A percentile compares a stretch with the other conserved stretches of the same genome.
phyloP scores from a whole-genome alignment of 2,888 invertebrate genomes.

The Acanthosepion lycidas region DNA sequence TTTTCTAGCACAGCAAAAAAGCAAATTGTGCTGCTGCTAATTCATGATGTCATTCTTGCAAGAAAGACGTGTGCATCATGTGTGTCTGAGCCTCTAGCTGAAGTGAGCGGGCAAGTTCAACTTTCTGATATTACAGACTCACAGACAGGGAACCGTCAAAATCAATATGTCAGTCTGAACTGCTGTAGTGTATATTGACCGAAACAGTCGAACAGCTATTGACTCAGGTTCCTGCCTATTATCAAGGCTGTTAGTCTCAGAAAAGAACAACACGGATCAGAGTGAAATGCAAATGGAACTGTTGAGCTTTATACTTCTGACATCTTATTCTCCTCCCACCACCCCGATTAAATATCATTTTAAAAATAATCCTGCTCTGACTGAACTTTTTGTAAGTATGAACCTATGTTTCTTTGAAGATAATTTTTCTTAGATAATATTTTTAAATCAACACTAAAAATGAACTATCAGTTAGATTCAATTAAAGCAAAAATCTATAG shows the following conservation, averaged over 20 bases:
- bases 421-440: too few relatives aligned
- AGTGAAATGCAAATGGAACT: background rate
- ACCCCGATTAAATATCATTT: too few relatives aligned
- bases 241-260: background rate
- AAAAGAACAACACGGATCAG: background rate
- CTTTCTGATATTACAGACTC: background rate
- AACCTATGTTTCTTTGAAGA: too few relatives aligned
- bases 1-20: background rate
- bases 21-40: background rate
- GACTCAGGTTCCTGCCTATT: background rate
- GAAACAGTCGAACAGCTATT: background rate
- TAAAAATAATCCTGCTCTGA: background rate
- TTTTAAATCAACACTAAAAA: too few relatives aligned
- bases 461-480: too few relatives aligned
- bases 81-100: background rate
- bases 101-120: background rate
- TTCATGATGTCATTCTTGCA: background rate
- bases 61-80: background rate
- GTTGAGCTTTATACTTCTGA: background rate
- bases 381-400: too few relatives aligned
- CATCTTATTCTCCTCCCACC: background rate
- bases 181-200: conserved; percentile 22
- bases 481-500: too few relatives aligned
- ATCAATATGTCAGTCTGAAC: conserved; percentile 33
- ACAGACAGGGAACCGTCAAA: background rate